Evolutionary conservation across 2,113 vertebrate genomes (phyloP).

Genomic region (Solea senegalensis): DNA sequence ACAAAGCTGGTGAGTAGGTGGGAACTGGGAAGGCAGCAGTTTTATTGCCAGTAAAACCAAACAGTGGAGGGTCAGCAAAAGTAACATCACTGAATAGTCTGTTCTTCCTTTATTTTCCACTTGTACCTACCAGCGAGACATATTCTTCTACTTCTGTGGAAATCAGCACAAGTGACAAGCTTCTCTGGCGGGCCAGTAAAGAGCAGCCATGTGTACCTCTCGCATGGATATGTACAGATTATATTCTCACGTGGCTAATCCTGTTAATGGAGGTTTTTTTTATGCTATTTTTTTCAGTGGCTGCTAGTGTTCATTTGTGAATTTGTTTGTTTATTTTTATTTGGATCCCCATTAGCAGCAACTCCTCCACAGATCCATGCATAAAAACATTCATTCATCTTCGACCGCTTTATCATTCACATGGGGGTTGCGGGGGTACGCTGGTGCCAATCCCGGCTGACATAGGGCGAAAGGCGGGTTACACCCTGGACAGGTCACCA

Average conservation of each 20-base stretch:
- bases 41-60: constrained; percentile 31
- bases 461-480: too few relatives aligned
- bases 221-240: neutral
- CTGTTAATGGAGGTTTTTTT: constrained; percentile 2
- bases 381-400: too few relatives aligned
- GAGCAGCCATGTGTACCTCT: neutral
- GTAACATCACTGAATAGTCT: neutral
- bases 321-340: neutral
- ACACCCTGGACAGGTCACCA: too few relatives aligned
- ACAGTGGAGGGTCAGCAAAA: constrained; percentile 14
- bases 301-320: neutral
- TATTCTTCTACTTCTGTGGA: neutral
- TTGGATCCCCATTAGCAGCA: neutral
- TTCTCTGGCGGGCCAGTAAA: neutral
- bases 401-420: too few relatives aligned
- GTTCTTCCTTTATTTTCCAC: constrained; percentile 12
- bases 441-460: too few relatives aligned
- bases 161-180: constrained; percentile 10
- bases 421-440: too few relatives aligned
- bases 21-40: constrained; percentile 7
- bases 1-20: constrained; percentile 45
- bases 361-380: neutral
- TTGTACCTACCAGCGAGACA: neutral
- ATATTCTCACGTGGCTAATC: constrained; percentile 3
- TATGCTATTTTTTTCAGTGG: neutral